phyloP scores from a whole-genome alignment of 2,797 vertebrate species.

The Labeo calbasu region DNA sequence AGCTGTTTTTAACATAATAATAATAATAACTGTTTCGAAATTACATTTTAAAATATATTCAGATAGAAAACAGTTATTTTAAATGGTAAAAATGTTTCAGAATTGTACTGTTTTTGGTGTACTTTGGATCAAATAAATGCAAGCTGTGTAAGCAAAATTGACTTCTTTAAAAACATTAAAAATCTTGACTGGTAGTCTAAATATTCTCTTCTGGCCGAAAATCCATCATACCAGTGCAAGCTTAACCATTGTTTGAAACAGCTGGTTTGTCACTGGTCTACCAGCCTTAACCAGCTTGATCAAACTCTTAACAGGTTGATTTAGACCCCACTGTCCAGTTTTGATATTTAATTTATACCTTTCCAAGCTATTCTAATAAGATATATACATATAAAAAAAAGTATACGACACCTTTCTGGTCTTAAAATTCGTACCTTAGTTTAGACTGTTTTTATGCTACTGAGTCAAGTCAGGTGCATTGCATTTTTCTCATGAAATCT shows the following conservation, averaged over 20 bases:
- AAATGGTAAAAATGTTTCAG: no score
- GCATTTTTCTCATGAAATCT: slow-evolving; percentile 1
- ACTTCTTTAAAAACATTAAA: no score
- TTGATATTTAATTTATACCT: neutral
- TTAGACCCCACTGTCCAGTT: neutral
- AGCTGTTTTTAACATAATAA: no score
- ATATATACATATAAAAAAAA: no score
- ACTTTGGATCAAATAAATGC: no score
- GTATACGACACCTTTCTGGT: neutral
- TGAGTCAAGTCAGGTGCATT: neutral
- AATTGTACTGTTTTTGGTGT: no score
- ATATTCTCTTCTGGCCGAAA: neutral
- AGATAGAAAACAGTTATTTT: no score
- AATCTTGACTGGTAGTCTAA: neutral
- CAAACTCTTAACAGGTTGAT: neutral
- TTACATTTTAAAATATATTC: no score
- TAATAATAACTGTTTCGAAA: no score
- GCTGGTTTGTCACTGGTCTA: neutral
- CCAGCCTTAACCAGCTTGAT: neutral
- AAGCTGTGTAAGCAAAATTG: no score
- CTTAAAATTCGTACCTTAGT: neutral
- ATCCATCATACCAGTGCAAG: neutral
- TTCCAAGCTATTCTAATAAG: neutral
- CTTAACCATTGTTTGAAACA: neutral
- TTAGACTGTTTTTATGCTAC: neutral